Conservation (phyloP, 2,113 vertebrate genomes). For the Bos indicus region DNA sequence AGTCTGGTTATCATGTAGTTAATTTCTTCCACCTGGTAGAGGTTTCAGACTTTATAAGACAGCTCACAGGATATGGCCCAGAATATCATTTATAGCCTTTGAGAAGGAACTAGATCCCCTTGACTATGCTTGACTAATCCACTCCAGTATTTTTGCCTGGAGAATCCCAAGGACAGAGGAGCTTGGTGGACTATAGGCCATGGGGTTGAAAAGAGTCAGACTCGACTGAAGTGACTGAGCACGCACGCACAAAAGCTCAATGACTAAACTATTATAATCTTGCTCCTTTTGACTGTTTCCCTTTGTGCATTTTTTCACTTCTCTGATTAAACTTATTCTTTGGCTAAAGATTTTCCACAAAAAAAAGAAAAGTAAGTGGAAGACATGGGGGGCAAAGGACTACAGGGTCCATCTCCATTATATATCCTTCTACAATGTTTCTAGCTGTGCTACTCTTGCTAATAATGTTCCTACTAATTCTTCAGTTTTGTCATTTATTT, state of each 20-base stretch:
- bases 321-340: not conserved
- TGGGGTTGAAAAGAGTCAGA: not conserved
- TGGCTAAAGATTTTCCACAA: not conserved
- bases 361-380: not conserved
- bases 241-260: accelerated
- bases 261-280: not conserved
- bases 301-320: not conserved
- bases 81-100: not conserved
- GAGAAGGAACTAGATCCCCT: not conserved
- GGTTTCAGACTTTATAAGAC: not conserved
- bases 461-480: not conserved
- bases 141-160: not conserved
- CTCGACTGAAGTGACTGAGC: not conserved
- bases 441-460: not conserved
- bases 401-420: not conserved
- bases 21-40: not conserved
- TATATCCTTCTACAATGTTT: not conserved
- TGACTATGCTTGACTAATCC: not conserved
- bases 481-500: not conserved
- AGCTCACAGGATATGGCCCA: not conserved
- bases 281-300: not conserved
- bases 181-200: not conserved
- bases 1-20: not conserved
- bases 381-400: not conserved
- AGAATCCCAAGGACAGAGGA: not conserved